Conservation (phyloP, 2,113 vertebrate genomes). For the Pseudopipra pipra region DNA sequence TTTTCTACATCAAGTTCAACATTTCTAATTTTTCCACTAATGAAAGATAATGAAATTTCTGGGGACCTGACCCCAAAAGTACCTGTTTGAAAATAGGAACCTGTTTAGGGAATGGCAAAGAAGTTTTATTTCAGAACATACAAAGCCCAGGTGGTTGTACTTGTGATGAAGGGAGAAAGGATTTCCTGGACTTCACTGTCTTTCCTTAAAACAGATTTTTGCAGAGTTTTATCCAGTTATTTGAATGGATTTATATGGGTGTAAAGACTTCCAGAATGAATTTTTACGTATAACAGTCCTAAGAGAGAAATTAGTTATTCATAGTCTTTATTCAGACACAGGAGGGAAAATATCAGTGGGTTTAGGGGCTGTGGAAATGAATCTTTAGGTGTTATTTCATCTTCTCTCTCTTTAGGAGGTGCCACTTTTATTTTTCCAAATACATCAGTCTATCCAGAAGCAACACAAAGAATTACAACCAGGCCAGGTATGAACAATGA, state of each 20-base stretch:
- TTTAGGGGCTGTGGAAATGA: background rate
- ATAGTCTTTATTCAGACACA: background rate
- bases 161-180: background rate
- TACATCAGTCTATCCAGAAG: slow-evolving; percentile 84
- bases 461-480: slow-evolving; percentile 80
- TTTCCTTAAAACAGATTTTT: background rate
- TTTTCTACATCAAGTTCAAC: background rate
- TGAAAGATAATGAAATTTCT: background rate
- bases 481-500: slow-evolving; percentile 80
- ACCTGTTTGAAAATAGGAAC: background rate
- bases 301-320: background rate
- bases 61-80: background rate
- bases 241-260: background rate
- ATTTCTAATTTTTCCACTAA: background rate
- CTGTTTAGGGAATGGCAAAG: background rate
- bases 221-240: background rate
- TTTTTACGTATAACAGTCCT: background rate
- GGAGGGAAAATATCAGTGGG: background rate
- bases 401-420: slow-evolving; percentile 81
- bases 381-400: slow-evolving; percentile 63
- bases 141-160: background rate
- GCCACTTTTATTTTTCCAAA: slow-evolving; percentile 91
- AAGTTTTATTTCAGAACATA: background rate
- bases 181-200: background rate
- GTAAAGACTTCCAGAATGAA: background rate